A percentile compares a stretch with the other conserved stretches of the same genome.
These are phyloP conservation scores for Emydoidea blandingii DNA, from an alignment of 2,797 vertebrate species.

Conservation along the genomic window DNA sequence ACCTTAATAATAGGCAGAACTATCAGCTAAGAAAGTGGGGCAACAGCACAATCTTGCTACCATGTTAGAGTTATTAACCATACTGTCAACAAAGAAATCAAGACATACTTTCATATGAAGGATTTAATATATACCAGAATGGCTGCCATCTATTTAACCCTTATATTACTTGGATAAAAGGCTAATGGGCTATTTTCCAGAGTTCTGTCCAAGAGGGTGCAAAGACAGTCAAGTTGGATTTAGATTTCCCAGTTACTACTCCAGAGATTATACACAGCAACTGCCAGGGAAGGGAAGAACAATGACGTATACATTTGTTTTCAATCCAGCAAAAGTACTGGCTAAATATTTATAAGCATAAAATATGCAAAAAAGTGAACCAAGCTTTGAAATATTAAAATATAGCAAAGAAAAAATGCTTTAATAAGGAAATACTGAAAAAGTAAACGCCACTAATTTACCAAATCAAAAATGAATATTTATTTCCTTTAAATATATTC, in stretches of 20 bases:
- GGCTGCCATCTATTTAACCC: neutral
- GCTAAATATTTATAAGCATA: neutral
- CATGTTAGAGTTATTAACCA: neutral
- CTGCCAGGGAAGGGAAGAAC: neutral
- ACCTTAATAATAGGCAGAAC: neutral
- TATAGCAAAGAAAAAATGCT: neutral
- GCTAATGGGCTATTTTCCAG: neutral
- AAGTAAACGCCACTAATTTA: neutral
- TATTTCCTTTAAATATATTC: neutral
- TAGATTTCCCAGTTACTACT: neutral
- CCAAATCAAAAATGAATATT: neutral
- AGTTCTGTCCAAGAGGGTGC: neutral
- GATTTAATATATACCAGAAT: neutral
- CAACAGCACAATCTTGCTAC: neutral
- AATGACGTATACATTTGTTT: neutral
- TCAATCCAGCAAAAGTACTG: neutral
- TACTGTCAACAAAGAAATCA: neutral
- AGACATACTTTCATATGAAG: neutral
- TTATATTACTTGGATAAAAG: fast-evolving
- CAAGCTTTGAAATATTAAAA: neutral
- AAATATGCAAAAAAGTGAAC: neutral
- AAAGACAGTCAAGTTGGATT: neutral
- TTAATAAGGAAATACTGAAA: neutral
- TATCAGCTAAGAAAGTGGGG: neutral
- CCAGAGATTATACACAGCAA: neutral